Conservation (phyloP, 2,797 vertebrate species). For the Oreortyx pictus region DNA sequence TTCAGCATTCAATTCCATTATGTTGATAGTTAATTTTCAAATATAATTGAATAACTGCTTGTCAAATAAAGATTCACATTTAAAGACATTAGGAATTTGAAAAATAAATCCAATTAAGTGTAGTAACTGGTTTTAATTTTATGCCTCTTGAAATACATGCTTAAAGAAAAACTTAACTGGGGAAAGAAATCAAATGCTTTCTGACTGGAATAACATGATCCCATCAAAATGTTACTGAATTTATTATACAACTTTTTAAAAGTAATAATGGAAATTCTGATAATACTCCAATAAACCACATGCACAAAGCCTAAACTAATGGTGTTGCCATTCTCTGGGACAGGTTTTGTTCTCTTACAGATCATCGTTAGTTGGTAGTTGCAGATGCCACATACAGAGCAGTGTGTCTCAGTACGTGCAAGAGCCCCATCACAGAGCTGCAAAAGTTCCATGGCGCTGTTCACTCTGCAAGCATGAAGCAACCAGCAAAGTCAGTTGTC, state of each 20-base stretch:
- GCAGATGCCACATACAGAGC: not conserved
- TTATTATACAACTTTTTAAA: not conserved
- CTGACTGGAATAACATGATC: not conserved
- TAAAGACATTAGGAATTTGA: not conserved
- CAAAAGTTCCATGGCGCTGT: rapidly evolving
- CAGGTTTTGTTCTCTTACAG: not conserved
- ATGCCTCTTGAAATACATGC: not conserved
- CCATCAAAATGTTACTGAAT: not conserved
- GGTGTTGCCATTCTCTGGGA: rapidly evolving
- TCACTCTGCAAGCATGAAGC: not conserved
- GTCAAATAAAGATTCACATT: not conserved
- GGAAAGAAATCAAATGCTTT: not conserved
- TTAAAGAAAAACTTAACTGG: not conserved
- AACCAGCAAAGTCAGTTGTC: not conserved
- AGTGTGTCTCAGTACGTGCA: no score
- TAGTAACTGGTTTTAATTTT: not conserved
- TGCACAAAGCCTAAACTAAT: rapidly evolving
- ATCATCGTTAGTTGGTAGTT: rapidly evolving
- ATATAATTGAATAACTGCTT: not conserved
- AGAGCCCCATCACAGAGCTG: not conserved
- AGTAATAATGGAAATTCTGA: not conserved
- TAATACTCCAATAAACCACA: not conserved
- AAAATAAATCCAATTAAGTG: not conserved
- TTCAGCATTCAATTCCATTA: not conserved
- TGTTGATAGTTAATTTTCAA: not conserved